A percentile compares a stretch with the other conserved stretches of the same genome.
Conservation (phyloP, 2,113 vertebrate genomes). For the Calypte anna region DNA sequence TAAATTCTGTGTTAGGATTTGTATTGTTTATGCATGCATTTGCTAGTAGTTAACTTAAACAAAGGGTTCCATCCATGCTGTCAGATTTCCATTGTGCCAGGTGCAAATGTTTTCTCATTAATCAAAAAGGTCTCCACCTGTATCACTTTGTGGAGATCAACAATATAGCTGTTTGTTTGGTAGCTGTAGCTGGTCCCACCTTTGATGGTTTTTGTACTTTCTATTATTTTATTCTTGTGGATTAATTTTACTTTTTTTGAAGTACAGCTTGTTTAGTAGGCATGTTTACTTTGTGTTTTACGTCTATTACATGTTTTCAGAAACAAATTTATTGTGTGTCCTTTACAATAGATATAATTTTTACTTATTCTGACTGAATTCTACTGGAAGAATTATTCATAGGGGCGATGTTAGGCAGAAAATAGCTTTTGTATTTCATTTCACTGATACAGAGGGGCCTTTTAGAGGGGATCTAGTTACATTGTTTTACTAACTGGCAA, state of each 20-base stretch:
- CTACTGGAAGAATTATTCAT: background rate
- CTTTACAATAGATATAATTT: background rate
- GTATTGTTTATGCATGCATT: background rate
- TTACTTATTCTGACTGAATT: background rate
- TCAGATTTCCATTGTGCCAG: background rate
- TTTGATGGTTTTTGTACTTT: background rate
- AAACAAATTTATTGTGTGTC: background rate
- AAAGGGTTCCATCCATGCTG: background rate
- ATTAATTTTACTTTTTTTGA: background rate
- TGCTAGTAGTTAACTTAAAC: background rate
- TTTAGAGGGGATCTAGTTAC: background rate
- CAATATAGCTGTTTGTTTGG: background rate
- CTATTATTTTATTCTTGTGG: background rate
- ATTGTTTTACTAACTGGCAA: background rate
- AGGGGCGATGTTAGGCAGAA: background rate
- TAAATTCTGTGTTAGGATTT: background rate
- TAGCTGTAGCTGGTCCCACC: background rate
- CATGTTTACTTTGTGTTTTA: background rate
- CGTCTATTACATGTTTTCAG: background rate
- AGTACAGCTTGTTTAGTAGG: background rate
- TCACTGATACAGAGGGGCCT: background rate
- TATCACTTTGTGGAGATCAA: background rate
- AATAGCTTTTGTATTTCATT: background rate
- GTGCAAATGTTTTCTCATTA: background rate
- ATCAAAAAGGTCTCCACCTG: background rate